Evolutionary conservation across 2,113 vertebrate species (phyloP).

Genomic region (Gracilinanus agilis): DNA sequence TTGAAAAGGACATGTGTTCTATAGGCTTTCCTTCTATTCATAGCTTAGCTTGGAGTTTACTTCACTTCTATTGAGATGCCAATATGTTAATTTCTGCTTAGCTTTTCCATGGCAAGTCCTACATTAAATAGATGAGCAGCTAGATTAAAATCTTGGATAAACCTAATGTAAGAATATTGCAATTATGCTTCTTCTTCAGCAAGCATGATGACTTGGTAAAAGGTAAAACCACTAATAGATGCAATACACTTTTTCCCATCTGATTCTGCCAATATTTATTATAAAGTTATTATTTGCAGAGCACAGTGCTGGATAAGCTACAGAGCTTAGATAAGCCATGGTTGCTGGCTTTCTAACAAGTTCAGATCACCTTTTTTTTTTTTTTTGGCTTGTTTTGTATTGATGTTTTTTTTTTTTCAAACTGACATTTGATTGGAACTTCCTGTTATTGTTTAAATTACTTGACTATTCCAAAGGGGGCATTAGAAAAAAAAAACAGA

Average conservation of each 20-base stretch:
- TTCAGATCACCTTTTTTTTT: too few relatives aligned
- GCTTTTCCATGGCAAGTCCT: constrained; percentile 48
- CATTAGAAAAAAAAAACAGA: neutral
- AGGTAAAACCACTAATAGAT: too few relatives aligned
- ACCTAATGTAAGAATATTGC: neutral
- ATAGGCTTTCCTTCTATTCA: constrained; percentile 44
- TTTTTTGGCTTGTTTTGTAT: neutral
- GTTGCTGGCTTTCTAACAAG: too few relatives aligned
- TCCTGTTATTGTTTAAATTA: neutral
- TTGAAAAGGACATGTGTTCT: neutral
- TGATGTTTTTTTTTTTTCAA: neutral
- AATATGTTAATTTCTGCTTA: constrained; percentile 76
- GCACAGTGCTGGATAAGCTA: too few relatives aligned
- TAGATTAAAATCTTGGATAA: constrained; percentile 11
- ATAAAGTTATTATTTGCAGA: too few relatives aligned
- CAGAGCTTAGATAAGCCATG: too few relatives aligned
- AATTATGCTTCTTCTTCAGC: constrained; percentile 9
- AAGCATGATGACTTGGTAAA: constrained; percentile 25
- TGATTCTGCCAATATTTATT: too few relatives aligned
- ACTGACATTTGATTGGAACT: neutral
- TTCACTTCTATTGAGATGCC: constrained; percentile 59
- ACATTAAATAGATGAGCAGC: constrained; percentile 45
- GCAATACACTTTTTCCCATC: too few relatives aligned
- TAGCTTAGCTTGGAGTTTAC: constrained; percentile 39
- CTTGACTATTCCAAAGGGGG: neutral